phyloP scores from a whole-genome alignment of 2,797 vertebrate genomes.

The Sorex maritimensis region DNA sequence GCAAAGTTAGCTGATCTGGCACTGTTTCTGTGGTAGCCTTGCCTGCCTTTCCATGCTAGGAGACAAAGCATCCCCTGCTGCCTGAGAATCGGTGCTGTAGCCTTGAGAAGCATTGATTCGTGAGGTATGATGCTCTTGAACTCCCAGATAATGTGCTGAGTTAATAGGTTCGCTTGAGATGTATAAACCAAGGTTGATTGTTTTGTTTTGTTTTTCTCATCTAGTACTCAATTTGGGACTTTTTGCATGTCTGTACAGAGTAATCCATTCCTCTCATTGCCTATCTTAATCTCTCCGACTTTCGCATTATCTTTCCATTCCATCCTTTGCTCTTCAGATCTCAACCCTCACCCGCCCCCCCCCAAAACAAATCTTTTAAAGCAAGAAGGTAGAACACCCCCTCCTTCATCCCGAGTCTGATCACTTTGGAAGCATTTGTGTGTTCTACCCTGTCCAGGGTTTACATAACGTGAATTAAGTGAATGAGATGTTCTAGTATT shows the following conservation, averaged over 20 bases:
- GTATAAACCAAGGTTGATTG: slow-evolving; percentile 81
- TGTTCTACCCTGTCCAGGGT: slow-evolving; percentile 83
- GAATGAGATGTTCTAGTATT: slow-evolving; percentile 87
- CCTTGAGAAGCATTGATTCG: slow-evolving; percentile 53
- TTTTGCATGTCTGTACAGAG: slow-evolving; percentile 83
- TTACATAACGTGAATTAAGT: slow-evolving; percentile 86
- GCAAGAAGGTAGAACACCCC: slow-evolving; percentile 65
- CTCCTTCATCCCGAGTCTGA: slow-evolving; percentile 73
- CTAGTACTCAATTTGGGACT: slow-evolving; percentile 71
- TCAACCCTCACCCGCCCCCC: slow-evolving; percentile 57
- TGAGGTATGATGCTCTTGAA: slow-evolving; percentile 71
- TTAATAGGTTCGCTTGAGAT: slow-evolving; percentile 82
- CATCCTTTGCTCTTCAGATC: background rate
- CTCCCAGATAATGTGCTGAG: slow-evolving; percentile 51
- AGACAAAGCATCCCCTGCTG: slow-evolving; percentile 13
- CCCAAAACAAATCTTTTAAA: slow-evolving; percentile 76
- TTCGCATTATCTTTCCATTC: slow-evolving; percentile 49
- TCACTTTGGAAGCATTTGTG: slow-evolving; percentile 78
- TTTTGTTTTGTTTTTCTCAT: slow-evolving; percentile 78
- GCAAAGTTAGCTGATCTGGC: slow-evolving; percentile 17
- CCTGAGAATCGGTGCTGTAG: slow-evolving; percentile 27
- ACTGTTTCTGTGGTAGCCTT: fast-evolving
- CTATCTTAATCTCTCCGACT: slow-evolving; percentile 76
- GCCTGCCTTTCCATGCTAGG: background rate
- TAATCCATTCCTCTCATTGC: slow-evolving; percentile 36